Percentiles rank a stretch among this genome's conserved stretches.
These are phyloP conservation scores for Ctena decussata DNA, from an alignment of 2,888 invertebrate genomes.

Conservation along the genomic window DNA sequence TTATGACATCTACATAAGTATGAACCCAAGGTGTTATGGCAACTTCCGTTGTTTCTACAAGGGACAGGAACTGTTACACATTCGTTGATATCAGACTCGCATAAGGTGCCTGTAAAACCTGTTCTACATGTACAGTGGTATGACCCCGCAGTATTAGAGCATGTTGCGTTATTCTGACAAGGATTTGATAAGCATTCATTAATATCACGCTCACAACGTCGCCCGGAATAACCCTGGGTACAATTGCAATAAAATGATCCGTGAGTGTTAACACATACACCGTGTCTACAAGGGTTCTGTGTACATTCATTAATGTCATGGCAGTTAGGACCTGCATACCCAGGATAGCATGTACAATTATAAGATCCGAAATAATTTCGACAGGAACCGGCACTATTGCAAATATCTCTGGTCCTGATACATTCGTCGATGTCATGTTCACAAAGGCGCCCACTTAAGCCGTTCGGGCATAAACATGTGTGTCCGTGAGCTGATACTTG, in stretches of 20 bases:
- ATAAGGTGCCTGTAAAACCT: neutral
- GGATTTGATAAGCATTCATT: neutral
- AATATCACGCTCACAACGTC: neutral
- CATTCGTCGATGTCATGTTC: neutral
- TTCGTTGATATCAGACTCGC: neutral
- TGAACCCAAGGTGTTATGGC: neutral
- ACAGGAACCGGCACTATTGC: neutral
- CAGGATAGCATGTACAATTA: neutral
- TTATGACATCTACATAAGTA: neutral
- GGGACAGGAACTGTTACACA: neutral
- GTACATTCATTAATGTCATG: constrained; percentile 35
- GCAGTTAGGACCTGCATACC: too few species aligned
- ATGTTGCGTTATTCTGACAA: neutral
- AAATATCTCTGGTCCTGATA: too few species aligned
- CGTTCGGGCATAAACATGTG: neutral
- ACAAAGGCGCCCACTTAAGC: neutral
- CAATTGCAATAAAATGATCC: neutral
- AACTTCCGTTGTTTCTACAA: neutral
- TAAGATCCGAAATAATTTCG: neutral
- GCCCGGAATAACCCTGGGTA: neutral
- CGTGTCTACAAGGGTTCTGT: neutral
- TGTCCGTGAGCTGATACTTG: too few species aligned
- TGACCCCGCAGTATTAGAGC: neutral
- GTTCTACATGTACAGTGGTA: neutral
- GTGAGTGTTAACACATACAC: neutral